Evolutionary conservation across 1,140 invertebrate species (phyloP).

Genomic region (Conopomorpha cramerella): DNA sequence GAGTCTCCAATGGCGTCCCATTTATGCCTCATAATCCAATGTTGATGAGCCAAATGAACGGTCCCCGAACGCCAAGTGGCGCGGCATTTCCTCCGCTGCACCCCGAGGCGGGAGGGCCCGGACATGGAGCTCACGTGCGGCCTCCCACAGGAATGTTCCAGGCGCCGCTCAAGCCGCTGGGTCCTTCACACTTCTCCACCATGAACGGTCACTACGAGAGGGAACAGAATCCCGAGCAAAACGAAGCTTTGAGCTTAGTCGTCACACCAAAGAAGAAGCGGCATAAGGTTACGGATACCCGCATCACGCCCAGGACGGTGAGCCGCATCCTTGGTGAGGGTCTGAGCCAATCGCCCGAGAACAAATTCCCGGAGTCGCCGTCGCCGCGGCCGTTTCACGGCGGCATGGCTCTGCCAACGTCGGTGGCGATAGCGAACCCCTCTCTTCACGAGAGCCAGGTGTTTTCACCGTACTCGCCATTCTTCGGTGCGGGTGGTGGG

Average conservation of each 20-base stretch:
- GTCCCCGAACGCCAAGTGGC: conserved; percentile 58
- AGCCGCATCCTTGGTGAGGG: conserved; percentile 83
- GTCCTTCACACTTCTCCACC: conserved; percentile 66
- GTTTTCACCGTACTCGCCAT: conserved; percentile 87
- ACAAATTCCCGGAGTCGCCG: conserved; percentile 64
- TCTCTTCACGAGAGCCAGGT: conserved; percentile 93
- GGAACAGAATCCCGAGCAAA: conserved; percentile 81
- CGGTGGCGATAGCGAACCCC: conserved; percentile 95
- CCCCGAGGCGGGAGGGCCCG: conserved; percentile 53
- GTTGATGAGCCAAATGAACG: conserved; percentile 54
- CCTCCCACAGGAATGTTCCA: conserved; percentile 79
- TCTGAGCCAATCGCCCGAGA: conserved; percentile 67
- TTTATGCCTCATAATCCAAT: conserved; percentile 43
- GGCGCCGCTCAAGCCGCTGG: conserved; percentile 74
- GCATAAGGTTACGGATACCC: conserved; percentile 95
- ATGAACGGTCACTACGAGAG: conserved; percentile 73
- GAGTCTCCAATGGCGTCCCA: conserved; percentile 41
- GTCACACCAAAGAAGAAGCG: conserved; percentile 94
- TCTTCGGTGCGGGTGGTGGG: conserved; percentile 69
- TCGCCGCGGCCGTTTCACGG: conserved; percentile 78
- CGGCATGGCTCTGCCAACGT: conserved; percentile 86
- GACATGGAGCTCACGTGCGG: conserved; percentile 72
- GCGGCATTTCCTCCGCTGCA: conserved; percentile 53
- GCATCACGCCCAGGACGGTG: conserved; percentile 90
- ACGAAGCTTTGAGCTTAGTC: conserved; percentile 90